Evolutionary conservation across 2,888 invertebrate species (phyloP).

Genomic region (Diloba caeruleocephala): DNA sequence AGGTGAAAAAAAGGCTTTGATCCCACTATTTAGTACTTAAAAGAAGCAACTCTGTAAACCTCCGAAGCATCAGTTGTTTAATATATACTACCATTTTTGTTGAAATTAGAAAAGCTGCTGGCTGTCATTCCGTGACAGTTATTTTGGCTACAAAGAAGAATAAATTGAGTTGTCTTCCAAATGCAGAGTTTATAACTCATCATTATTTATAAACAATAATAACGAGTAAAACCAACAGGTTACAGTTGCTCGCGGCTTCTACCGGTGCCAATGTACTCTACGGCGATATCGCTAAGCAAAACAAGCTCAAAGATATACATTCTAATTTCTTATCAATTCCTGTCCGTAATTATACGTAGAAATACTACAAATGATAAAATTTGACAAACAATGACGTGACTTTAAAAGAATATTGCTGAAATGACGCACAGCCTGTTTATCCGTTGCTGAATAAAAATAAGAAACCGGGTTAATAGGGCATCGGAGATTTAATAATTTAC

Average conservation of each 20-base stretch:
- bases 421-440: conserved; percentile 42
- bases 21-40: too few relatives aligned
- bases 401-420: conserved; percentile 21
- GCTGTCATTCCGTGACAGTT: conserved; percentile 6
- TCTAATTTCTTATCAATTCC: conserved; percentile 17
- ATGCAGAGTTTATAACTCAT: conserved; percentile 14
- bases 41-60: too few relatives aligned
- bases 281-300: conserved; percentile 8
- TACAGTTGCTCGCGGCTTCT: conserved; percentile 14
- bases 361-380: conserved; percentile 23
- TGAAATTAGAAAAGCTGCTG: not conserved
- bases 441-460: conserved; percentile 20
- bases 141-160: conserved; percentile 2
- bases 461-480: conserved; percentile 45
- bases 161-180: conserved; percentile 9
- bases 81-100: not conserved
- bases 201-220: conserved; percentile 10
- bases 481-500: conserved; percentile 26
- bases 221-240: conserved; percentile 26
- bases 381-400: conserved; percentile 33
- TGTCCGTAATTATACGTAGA: conserved; percentile 9
- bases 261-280: conserved; percentile 15
- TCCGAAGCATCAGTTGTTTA: too few relatives aligned
- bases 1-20: too few relatives aligned
- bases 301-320: not conserved